Percentiles rank a stretch among this genome's conserved stretches.
phyloP scores from a whole-genome alignment of 2,113 vertebrate species.

The Isurus oxyrinchus region DNA sequence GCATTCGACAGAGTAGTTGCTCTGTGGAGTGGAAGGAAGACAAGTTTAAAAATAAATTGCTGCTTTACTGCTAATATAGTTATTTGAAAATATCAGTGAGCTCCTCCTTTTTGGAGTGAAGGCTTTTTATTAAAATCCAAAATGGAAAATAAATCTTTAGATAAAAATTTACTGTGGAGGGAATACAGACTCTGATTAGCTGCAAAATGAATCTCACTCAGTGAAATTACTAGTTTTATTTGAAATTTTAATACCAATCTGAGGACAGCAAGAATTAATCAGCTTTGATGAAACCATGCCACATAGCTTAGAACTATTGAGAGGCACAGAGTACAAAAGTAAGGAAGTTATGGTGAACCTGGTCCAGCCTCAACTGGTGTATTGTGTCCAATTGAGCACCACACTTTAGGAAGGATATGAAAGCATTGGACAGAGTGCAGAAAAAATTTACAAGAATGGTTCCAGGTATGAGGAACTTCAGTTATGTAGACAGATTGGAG shows the following conservation, averaged over 20 bases:
- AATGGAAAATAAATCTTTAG: background rate
- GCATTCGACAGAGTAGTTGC: constrained; percentile 78
- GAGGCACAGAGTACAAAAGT: background rate
- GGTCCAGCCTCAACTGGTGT: background rate
- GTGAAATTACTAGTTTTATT: background rate
- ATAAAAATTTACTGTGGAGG: background rate
- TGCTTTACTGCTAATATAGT: background rate
- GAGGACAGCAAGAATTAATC: background rate
- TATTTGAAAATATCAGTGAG: background rate
- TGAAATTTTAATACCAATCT: background rate
- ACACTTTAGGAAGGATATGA: background rate
- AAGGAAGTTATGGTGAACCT: background rate
- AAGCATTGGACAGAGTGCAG: background rate
- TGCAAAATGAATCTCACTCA: background rate
- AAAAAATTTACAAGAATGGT: too few relatives aligned
- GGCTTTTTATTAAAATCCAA: too few relatives aligned
- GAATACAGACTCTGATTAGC: background rate
- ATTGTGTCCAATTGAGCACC: background rate
- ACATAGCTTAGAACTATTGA: background rate
- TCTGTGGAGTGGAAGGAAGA: constrained; percentile 48
- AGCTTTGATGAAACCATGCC: background rate
- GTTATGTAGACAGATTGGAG: background rate
- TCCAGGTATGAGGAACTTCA: background rate
- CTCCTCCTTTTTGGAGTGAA: background rate
- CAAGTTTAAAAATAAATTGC: background rate